Percentiles rank a stretch among this genome's conserved stretches.
phyloP scores from a whole-genome alignment of 1,140 invertebrate species.

The Cecropterus lyciades region DNA sequence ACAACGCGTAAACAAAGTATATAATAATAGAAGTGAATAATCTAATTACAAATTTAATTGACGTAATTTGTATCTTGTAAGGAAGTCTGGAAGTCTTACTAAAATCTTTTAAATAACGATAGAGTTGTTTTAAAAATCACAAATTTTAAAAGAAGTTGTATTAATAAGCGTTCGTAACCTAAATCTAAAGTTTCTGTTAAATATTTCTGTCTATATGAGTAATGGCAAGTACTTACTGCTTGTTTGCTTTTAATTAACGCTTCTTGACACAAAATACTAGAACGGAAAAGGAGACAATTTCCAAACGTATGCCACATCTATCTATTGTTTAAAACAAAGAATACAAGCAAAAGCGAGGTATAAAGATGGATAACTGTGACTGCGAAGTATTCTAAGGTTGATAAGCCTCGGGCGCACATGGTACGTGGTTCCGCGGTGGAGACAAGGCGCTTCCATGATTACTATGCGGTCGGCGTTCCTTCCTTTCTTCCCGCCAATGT shows the following conservation, averaged over 20 bases:
- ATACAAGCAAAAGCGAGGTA: constrained; percentile 22
- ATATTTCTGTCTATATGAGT: no score
- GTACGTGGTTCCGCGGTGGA: constrained; percentile 56
- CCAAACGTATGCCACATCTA: constrained; percentile 8
- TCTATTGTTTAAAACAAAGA: constrained; percentile 27
- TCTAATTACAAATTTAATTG: no score
- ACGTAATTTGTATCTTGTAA: no score
- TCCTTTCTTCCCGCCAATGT: constrained; percentile 81
- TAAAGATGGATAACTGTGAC: constrained; percentile 30
- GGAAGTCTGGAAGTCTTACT: no score
- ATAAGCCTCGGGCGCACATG: constrained; percentile 26
- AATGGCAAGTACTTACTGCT: neutral
- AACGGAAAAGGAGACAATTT: neutral
- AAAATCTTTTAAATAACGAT: no score
- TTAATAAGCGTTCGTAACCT: no score
- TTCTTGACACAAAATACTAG: constrained; percentile 19
- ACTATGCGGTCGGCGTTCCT: constrained; percentile 71
- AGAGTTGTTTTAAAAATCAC: no score
- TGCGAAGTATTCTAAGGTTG: constrained; percentile 18
- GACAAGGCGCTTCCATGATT: constrained; percentile 58
- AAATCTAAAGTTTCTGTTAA: no score
- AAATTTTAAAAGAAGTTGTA: no score
- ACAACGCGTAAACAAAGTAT: neutral
- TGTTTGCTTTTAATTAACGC: neutral
- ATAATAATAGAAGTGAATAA: no score